Base-by-base conservation (phyloP, 2,113 vertebrate genomes). In the Melanostigma gelatinosum region DNA sequence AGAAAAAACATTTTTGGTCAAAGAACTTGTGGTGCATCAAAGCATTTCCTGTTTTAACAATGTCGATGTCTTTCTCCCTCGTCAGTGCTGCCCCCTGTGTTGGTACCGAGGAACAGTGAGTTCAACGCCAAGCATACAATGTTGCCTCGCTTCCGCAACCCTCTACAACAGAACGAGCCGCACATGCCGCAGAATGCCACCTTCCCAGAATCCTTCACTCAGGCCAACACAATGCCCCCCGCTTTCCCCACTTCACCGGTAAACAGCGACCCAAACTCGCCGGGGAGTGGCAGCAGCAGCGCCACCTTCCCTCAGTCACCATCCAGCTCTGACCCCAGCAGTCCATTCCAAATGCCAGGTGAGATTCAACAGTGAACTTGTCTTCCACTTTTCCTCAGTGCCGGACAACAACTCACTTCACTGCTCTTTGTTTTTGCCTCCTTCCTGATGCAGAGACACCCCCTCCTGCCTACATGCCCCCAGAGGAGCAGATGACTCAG, bases 341-440 rank as follows among this genome's bases (percentile, higher is more conserved):
- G 98, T 87, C 98, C 98, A 68, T 99, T 99, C 89, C 98, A 99
- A 91, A 98, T 99, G 95, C 97, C 98, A 96, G 98, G 98, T 99
- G 91, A 77, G 87, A 60, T n/a, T 15, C 7, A 2, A 3, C 27
- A 27, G 12, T 15, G 3, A 9, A 13, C 38, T 20, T 48, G 27
- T 27, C 16, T 40, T 32, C 15, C 4, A 4, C 3, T 72, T n/a
- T 69, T 64, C 13, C 16, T 24, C 46, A 11, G 9, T n/a, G 12
- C 10, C 61, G 1, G 67, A 52, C 24, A 38, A 24, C 27, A 65
- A 6, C 44, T 87, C 8, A 75, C 24, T 38, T 29, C 1, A 54
- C 32, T 48, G 29, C 72, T 63, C 34, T 82, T 79, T 81, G 34
- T 48, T 38, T 54, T 54, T 55, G 15, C n/a, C 34, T 24, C 44